Base-by-base conservation (phyloP, 2,113 vertebrate species). In the Conger conger region DNA sequence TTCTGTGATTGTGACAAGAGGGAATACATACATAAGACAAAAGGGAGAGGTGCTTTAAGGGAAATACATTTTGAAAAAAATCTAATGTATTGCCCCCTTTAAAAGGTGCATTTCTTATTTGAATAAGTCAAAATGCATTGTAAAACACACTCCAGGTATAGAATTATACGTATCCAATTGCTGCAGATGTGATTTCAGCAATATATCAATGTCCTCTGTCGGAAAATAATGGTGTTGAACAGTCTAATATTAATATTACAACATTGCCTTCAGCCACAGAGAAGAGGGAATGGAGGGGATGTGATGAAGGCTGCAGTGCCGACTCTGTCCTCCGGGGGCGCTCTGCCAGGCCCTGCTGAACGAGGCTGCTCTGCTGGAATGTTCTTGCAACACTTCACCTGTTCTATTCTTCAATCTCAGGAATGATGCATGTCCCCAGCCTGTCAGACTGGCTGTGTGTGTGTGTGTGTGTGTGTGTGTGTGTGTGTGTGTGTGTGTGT, bases 391-490 rank as follows among this genome's bases (percentile, higher is more conserved):
- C 18, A 63, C 27, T 27, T 63, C 23, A 63, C 57, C 57, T 63
- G 57, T 63, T 27, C 57, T 8, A 63, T 63, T 63, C 57, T 8
- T n/a, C n/a, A n/a, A n/a, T n/a, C n/a, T n/a, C n/a, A 23, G 57
- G 57, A 63, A 63, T 63, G 57, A 20, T 5, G 11, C 1, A 23
- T 63, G 1, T 63, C 3, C 57, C 57, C 23, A 0, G 89, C 76
- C 45, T 0, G 13, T n/a, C 36, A 1, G 53, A 68, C 17, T 9
- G 1, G 4, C 3, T 42, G 53, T 83, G 82, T 20, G 40, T 80
- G 80, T 76, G 86, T 82, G 76, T 82, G 80, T 4, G 83, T 54
- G 40, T 42, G 40, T 9, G 3, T 42, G 40, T 42, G 40, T 42
- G 9, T 42, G 40, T 50, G 45, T 50, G 11, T 13, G 45, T n/a